These are phyloP conservation scores for Taxidea taxus DNA, from an alignment of 2,113 vertebrate genomes.

Conservation along the genomic window DNA sequence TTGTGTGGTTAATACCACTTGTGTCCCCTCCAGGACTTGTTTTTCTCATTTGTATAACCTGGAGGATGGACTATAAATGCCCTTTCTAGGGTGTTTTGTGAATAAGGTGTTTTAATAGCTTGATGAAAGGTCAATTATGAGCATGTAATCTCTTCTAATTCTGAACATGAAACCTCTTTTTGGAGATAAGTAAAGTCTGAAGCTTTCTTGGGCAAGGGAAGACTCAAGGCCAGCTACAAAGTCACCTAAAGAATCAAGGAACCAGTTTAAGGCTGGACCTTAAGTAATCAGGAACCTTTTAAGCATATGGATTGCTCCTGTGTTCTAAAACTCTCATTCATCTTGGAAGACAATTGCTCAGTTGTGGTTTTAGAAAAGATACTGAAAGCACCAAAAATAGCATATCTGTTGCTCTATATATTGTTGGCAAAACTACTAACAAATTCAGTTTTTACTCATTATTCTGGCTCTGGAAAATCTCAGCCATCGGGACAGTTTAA, in stretches of 20 bases:
- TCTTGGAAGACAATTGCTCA: background rate
- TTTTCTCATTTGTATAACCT: conserved; percentile 12
- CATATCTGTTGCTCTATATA: background rate
- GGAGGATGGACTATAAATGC: background rate
- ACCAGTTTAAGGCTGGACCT: background rate
- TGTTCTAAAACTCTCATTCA: background rate
- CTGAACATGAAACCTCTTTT: background rate
- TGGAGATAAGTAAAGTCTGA: background rate
- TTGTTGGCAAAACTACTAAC: background rate
- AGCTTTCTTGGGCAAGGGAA: background rate
- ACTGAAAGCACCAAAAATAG: background rate
- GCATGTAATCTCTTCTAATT: background rate
- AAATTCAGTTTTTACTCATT: background rate
- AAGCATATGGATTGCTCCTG: background rate
- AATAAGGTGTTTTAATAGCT: background rate
- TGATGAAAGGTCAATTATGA: background rate
- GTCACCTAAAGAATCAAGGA: background rate
- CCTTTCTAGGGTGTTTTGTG: background rate
- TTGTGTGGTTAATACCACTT: background rate
- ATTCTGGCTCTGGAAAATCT: background rate
- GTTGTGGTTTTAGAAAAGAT: conserved; percentile 4
- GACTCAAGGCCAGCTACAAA: background rate
- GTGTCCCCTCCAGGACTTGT: background rate
- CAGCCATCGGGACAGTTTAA: background rate
- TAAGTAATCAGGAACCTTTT: background rate